Evolutionary conservation across 2,888 invertebrate genomes (phyloP).

Genomic region (Hirtodrosophila confusa): DNA sequence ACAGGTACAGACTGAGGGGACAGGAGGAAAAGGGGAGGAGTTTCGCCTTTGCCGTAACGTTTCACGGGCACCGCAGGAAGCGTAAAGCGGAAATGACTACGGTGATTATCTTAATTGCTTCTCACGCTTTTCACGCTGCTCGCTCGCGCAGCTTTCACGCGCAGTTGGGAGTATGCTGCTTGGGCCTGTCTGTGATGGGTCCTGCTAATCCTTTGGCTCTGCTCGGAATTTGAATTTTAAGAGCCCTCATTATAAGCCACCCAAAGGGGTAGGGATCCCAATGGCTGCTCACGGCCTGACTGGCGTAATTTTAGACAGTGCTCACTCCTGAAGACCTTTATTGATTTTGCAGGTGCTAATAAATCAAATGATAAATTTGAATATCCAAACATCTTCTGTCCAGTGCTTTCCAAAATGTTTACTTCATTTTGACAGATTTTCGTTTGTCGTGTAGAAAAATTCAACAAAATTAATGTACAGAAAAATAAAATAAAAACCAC

Average conservation of each 20-base stretch:
- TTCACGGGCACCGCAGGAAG: constrained; percentile 43
- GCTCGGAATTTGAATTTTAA: constrained; percentile 58
- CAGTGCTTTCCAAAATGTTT: neutral
- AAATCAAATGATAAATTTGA: constrained; percentile 11
- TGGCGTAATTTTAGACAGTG: constrained; percentile 41
- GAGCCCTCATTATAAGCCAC: constrained; percentile 53
- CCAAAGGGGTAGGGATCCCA: neutral
- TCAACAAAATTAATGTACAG: constrained; percentile 29
- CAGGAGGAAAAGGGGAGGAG: neutral
- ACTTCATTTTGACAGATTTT: constrained; percentile 20
- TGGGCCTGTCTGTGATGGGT: constrained; percentile 14
- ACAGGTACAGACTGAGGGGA: too few relatives aligned
- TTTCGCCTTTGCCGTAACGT: constrained; percentile 7
- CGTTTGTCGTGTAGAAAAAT: constrained; percentile 9
- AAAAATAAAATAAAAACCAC: constrained; percentile 11
- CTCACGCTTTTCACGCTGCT: constrained; percentile 45
- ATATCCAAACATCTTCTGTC: neutral
- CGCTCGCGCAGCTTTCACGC: constrained; percentile 4
- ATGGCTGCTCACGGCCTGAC: neutral
- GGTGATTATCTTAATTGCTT: constrained; percentile 79
- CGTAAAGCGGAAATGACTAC: constrained; percentile 74
- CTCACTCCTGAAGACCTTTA: constrained; percentile 9
- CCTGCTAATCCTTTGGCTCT: constrained; percentile 66
- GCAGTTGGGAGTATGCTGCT: neutral
- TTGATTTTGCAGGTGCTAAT: constrained; percentile 56